Evolutionary conservation across 2,888 invertebrate genomes (phyloP), one percentile per base, ranked within the genome.

Genomic region (Hesperia comma): DNA sequence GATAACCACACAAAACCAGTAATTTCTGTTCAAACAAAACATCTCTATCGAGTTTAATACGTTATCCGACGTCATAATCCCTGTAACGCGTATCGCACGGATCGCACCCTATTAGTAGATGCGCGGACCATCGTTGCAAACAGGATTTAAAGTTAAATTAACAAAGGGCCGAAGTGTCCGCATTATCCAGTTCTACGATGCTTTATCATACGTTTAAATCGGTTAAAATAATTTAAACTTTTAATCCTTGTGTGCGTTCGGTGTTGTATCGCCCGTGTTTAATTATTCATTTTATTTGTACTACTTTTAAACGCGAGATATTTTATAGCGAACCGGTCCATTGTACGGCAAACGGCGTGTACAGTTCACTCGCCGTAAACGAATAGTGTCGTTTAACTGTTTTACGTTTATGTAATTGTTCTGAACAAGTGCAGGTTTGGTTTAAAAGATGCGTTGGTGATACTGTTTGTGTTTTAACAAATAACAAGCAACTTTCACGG

Each of bases 161-260:
- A 84, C 80, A 79, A 74, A 70, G 79, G 79, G 68, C 75, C 74
- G 76, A 71, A 71, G 79, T 78, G 81, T 77, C 77, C 78, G 79
- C 81, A 79, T 67, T 74, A 74, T 73, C 77, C 75, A 68, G 63
- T 63, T 71, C 70, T 69, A 63, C 70, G 68, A 60, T 76, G 77
- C 80, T 83, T 81, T 85, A 84, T 84, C 86, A 80, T 84, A 82
- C 76, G 82, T 81, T 85, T 83, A 83, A 86, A 87, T 86, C 87
- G 83, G 81, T 78, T 81, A 77, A 86, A 86, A 87, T 87, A 85
- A 87, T 85, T 86, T 87, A 85, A 86, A 87, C 79, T 87, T 86
- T 84, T 85, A 87, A 88, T 82, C 87, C 86, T 68, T 78, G 79
- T 83, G 81, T 78, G 79, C 69, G 70, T 70, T 55, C 19, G 32